phyloP scores from a whole-genome alignment of 2,113 vertebrate species.

The Pelmatolapia mariae region DNA sequence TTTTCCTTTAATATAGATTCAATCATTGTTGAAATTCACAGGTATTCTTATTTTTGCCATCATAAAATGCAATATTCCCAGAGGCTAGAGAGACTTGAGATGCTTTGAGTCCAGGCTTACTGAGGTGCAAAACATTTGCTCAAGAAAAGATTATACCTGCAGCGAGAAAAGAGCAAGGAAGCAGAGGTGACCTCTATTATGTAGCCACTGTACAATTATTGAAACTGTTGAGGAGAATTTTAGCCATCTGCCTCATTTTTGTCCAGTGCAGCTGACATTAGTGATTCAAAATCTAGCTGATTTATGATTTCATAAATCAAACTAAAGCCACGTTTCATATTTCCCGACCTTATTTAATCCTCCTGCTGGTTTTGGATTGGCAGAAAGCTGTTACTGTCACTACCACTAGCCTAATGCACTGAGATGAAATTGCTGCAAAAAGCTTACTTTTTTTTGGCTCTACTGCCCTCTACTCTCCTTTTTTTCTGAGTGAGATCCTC shows the following conservation, averaged over 20 bases:
- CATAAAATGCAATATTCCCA: not conserved
- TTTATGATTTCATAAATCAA: not conserved
- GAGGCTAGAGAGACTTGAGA: not conserved
- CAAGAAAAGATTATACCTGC: not conserved
- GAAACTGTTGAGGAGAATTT: not conserved
- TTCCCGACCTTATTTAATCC: not conserved
- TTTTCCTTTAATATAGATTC: not conserved
- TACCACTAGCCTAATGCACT: not conserved
- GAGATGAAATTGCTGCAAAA: not conserved
- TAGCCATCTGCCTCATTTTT: not conserved
- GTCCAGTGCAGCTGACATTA: not conserved
- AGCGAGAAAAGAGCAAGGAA: not conserved
- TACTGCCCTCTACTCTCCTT: not conserved
- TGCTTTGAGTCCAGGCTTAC: not conserved
- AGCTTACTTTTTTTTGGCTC: not conserved
- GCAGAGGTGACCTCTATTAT: not conserved
- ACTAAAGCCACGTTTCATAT: not conserved
- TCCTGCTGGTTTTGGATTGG: not conserved
- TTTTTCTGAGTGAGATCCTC: not conserved
- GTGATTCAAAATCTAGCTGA: not conserved
- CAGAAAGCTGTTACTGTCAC: slow-evolving; percentile 1
- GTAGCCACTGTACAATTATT: not conserved
- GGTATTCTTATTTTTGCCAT: not conserved
- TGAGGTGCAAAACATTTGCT: not conserved
- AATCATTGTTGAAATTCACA: not conserved